Percentiles rank a stretch among this genome's conserved stretches.
Conservation (phyloP, 2,888 invertebrate species). For the Tinea trinotella region DNA sequence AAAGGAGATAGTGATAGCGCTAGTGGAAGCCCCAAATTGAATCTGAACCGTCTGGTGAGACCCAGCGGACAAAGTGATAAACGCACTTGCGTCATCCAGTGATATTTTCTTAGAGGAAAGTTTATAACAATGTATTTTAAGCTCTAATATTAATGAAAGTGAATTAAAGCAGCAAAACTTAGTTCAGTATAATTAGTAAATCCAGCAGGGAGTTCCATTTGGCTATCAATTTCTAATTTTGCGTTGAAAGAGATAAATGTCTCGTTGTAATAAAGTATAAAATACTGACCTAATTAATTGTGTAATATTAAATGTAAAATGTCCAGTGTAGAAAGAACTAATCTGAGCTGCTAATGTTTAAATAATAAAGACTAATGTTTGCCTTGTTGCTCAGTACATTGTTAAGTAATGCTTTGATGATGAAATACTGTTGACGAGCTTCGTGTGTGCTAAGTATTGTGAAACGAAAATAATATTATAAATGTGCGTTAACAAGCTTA, state of each 20-base stretch:
- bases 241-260: not conserved
- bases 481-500: not conserved
- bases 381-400: slow-evolving; percentile 24
- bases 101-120: slow-evolving; percentile 33
- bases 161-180: not conserved
- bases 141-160: not conserved
- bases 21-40: slow-evolving; percentile 66
- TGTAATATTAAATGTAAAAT: too few species aligned
- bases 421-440: slow-evolving; percentile 31
- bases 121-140: slow-evolving; percentile 7
- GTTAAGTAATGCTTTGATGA: slow-evolving; percentile 11
- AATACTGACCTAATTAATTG: not conserved
- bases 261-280: not conserved
- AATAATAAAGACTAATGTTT: slow-evolving; percentile 20
- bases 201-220: slow-evolving; percentile 8
- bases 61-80: slow-evolving; percentile 58
- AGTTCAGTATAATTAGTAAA: not conserved
- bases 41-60: slow-evolving; percentile 60
- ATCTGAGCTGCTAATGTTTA: not conserved
- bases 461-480: slow-evolving; percentile 8
- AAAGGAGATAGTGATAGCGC: slow-evolving; percentile 77
- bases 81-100: slow-evolving; percentile 63
- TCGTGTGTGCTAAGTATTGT: slow-evolving; percentile 23
- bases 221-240: not conserved
- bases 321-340: not conserved